Evolutionary conservation across 2,888 invertebrate species (phyloP).

Genomic region (Adelphocoris suturalis): DNA sequence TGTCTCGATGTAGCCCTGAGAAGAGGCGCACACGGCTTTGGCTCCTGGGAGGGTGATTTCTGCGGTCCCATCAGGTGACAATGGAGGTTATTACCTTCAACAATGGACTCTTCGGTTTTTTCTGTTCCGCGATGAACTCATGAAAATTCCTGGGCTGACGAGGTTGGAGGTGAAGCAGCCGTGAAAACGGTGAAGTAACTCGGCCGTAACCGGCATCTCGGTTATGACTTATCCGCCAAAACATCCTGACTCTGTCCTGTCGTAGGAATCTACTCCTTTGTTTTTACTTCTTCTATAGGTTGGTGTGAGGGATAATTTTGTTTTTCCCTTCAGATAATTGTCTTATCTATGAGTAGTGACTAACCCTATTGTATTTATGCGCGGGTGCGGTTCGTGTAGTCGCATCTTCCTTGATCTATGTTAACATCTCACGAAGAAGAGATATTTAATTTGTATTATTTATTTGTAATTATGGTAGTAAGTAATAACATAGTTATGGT

Average conservation of each 20-base stretch:
- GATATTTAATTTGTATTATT: too few species aligned
- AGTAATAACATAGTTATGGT: too few species aligned
- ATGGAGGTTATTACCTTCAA: slow-evolving; percentile 14
- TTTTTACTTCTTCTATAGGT: too few species aligned
- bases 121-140: slow-evolving; percentile 4
- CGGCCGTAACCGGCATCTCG: slow-evolving; percentile 3
- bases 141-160: slow-evolving; percentile 17
- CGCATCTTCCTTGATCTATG: too few species aligned
- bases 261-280: too few species aligned
- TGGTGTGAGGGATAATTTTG: too few species aligned
- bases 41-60: background rate
- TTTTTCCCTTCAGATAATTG: too few species aligned
- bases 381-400: too few species aligned
- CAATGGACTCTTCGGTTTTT: background rate
- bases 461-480: too few species aligned
- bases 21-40: background rate
- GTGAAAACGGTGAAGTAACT: slow-evolving; percentile 32
- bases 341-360: too few species aligned
- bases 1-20: background rate
- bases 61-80: slow-evolving; percentile 10
- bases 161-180: slow-evolving; percentile 27
- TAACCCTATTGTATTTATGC: too few species aligned
- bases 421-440: too few species aligned
- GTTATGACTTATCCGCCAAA: background rate
- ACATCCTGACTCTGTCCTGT: background rate